Percentiles rank a stretch among this genome's conserved stretches.
phyloP scores from a whole-genome alignment of 2,888 invertebrate genomes.

The Ferrisia virgata region DNA sequence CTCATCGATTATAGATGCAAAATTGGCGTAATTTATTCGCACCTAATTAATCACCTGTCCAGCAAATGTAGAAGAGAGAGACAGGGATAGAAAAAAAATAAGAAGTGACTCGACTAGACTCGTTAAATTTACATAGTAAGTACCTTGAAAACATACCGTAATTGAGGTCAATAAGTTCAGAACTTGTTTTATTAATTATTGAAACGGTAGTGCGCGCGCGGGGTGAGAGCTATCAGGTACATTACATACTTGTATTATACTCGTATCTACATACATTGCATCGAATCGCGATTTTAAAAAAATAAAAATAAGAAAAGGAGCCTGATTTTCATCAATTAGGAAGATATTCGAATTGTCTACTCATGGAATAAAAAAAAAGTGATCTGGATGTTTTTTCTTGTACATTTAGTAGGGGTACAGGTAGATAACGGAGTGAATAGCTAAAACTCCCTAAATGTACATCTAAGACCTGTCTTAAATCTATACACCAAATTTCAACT shows the following conservation, averaged over 20 bases:
- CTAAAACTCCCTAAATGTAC: too few relatives aligned
- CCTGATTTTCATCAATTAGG: background rate
- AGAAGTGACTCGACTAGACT: background rate
- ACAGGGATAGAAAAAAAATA: too few relatives aligned
- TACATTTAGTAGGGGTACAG: too few relatives aligned
- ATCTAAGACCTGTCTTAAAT: too few relatives aligned
- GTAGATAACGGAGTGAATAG: too few relatives aligned
- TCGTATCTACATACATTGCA: background rate
- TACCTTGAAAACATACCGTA: background rate
- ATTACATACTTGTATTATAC: too few relatives aligned
- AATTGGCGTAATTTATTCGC: background rate
- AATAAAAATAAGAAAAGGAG: too few relatives aligned
- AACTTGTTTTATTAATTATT: slow-evolving; percentile 23
- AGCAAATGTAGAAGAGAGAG: background rate
- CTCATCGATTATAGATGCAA: background rate
- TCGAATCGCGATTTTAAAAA: too few relatives aligned
- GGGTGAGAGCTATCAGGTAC: background rate
- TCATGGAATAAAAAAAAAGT: background rate
- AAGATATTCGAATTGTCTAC: too few relatives aligned
- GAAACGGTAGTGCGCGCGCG: background rate
- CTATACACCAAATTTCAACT: too few relatives aligned
- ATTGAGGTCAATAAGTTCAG: slow-evolving; percentile 27
- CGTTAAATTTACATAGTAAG: slow-evolving; percentile 19
- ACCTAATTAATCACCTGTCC: slow-evolving; percentile 5
- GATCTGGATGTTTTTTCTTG: too few relatives aligned